Evolutionary conservation across 2,888 invertebrate species (phyloP).

Genomic region (Acanthosoma haemorrhoidale): DNA sequence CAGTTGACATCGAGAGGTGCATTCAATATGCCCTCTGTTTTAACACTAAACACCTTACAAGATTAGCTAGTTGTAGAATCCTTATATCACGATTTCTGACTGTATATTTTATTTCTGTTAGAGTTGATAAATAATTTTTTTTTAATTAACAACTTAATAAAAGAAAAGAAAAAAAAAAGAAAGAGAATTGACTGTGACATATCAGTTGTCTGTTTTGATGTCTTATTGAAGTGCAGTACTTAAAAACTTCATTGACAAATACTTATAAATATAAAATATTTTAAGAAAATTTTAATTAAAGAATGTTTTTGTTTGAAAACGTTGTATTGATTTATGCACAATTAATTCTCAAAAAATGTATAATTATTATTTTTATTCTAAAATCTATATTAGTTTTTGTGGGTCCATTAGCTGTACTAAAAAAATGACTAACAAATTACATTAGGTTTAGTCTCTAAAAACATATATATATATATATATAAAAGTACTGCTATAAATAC

Average conservation of each 20-base stretch:
- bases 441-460: background rate
- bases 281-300: background rate
- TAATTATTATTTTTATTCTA: no score
- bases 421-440: background rate
- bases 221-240: no score
- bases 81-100: no score
- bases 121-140: background rate
- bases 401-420: background rate
- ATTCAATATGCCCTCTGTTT: background rate
- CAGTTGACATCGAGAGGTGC: slow-evolving; percentile 4
- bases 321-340: background rate
- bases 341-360: background rate
- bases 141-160: background rate
- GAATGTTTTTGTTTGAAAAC: background rate
- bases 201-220: slow-evolving; percentile 2
- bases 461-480: background rate
- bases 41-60: slow-evolving; percentile 8
- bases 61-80: background rate
- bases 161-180: background rate
- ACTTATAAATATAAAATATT: background rate
- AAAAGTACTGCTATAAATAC: background rate
- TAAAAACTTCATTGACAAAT: no score
- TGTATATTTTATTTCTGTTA: background rate
- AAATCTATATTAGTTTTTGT: background rate
- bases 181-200: slow-evolving; percentile 11